Percentiles rank a stretch among this genome's conserved stretches.
phyloP scores from a whole-genome alignment of 2,888 invertebrate genomes.

The Scaptomyza parva region DNA sequence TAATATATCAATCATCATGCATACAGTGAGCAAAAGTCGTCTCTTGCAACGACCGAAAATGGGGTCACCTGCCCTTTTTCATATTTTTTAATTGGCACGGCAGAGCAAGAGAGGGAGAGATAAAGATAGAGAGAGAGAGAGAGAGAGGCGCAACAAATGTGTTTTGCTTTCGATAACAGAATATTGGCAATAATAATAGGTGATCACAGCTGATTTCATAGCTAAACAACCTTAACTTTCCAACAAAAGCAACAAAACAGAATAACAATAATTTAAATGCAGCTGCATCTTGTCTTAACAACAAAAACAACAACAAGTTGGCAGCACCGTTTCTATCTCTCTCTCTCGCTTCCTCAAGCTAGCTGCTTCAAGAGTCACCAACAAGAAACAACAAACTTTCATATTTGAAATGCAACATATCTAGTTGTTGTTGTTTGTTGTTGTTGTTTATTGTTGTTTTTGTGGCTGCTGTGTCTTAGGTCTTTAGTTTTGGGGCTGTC shows the following conservation, averaged over 20 bases:
- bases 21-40: neutral
- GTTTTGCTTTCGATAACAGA: neutral
- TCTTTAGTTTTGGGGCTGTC: slow-evolving; percentile 45
- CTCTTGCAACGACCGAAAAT: neutral
- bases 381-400: slow-evolving; percentile 47
- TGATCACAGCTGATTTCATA: neutral
- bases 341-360: slow-evolving; percentile 22
- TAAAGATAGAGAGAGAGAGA: too few species aligned
- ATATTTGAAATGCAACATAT: slow-evolving; percentile 56
- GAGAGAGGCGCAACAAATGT: neutral
- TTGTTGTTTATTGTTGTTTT: slow-evolving; percentile 1
- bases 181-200: too few species aligned
- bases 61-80: neutral
- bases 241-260: neutral
- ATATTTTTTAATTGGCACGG: neutral
- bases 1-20: neutral
- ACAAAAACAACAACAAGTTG: slow-evolving; percentile 39
- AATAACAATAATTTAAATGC: slow-evolving; percentile 1
- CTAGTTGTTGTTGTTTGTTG: slow-evolving; percentile 24
- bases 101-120: neutral
- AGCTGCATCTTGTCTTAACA: slow-evolving; percentile 9
- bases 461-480: slow-evolving; percentile 30
- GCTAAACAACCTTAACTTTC: neutral
- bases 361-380: slow-evolving; percentile 21
- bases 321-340: slow-evolving; percentile 26